These are phyloP conservation scores for Tauraco hartlaubi DNA, from an alignment of 2,797 vertebrate genomes.

Conservation along the genomic window DNA sequence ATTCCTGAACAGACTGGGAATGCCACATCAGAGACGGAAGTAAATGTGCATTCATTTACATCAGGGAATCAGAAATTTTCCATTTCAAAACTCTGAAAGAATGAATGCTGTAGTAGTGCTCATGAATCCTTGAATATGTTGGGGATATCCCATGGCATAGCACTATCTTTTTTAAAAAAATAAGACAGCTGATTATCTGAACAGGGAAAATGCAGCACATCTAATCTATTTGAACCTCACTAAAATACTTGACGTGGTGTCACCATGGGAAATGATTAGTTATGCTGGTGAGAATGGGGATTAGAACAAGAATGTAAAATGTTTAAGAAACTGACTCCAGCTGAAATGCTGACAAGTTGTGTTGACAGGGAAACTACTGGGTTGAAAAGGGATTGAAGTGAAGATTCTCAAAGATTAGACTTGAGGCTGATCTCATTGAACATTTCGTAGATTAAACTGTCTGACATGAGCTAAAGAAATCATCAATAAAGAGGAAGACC, in stretches of 20 bases:
- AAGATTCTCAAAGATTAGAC: neutral
- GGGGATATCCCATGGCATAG: neutral
- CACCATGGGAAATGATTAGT: slow-evolving; percentile 14
- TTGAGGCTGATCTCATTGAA: neutral
- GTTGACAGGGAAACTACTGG: neutral
- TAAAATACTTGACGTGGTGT: neutral
- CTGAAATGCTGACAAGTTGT: neutral
- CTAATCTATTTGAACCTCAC: neutral
- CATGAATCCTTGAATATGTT: neutral
- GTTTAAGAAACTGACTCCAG: neutral
- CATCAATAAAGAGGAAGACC: neutral
- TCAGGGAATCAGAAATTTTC: neutral
- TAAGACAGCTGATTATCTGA: neutral
- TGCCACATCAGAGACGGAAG: neutral
- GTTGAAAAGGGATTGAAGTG: neutral
- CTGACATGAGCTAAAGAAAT: slow-evolving; percentile 6
- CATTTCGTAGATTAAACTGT: neutral
- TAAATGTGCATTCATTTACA: neutral
- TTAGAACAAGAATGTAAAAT: slow-evolving; percentile 38
- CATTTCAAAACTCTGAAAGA: neutral
- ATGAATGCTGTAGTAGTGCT: neutral
- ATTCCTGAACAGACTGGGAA: neutral
- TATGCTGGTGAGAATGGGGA: neutral
- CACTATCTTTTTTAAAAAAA: neutral
- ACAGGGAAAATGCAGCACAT: neutral